Base-by-base conservation (phyloP, 2,888 invertebrate species). In the Dicyrtoma fusca region DNA sequence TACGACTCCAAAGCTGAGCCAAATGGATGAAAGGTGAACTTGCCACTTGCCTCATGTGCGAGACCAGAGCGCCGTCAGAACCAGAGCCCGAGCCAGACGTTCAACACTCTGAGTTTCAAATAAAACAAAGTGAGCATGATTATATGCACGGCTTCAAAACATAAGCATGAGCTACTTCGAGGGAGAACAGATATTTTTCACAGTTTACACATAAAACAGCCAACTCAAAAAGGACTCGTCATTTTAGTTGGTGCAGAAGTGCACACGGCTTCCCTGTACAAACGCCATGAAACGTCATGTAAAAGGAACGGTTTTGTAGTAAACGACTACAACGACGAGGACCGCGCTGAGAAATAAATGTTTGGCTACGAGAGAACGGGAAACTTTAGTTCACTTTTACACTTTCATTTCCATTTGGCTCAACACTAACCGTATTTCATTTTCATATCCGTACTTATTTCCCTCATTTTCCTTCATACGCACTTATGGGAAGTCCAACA, bases 351-450 rank as follows among this genome's bases (percentile, higher is more conserved):
- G 34, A 34, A 8, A 34, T 3, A 34, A 8, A 34, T n/a, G n/a
- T n/a, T n/a, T n/a, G 23, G 13, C 55, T 55, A 11, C 23, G 55
- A 51, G 49, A 42, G 57, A 68, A 49, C 44, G 45, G 68, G 68
- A 68, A 68, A 68, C 57, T 68, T 68, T 45, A 45, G 68, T 23
- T 68, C 57, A 57, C 55, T 68, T 68, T 68, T 68, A 57, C 68
- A 68, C 68, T 59, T 55, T 42, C 68, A 68, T 55, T 57, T 68
- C 68, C 68, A 59, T 68, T 59, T 68, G 47, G 55, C 44, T 23
- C 42, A 47, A 57, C 53, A 34, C 66, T 66, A 42, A 53, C 68
- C 44, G 42, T 57, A 68, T 57, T 57, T 66, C 49, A 64, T 49
- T 49, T 49, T 64, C 51, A 64, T 63, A 63, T 63, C 63, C 63